Evolutionary conservation across 2,797 vertebrate genomes (phyloP), one percentile per base, ranked within the genome.

Genomic region (Lycodopsis pacificus): DNA sequence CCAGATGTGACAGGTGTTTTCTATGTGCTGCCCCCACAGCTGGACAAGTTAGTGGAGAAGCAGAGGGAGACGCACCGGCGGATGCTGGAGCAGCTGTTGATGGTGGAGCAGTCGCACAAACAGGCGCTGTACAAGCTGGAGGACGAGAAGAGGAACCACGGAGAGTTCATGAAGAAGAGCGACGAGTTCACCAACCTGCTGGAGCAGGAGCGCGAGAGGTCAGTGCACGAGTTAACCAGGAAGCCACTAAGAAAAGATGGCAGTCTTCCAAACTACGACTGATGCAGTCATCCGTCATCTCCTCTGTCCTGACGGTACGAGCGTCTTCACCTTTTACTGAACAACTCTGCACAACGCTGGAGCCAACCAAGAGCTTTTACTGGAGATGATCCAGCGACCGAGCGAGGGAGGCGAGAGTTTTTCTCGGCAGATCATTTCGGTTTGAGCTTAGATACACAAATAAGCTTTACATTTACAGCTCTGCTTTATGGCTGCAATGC

Each of bases 201-300:
- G 92, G 97, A 99, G 94, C 96, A 98, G 91, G 97, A 99, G 89
- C 93, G 96, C 7, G 96, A 97, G 94, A 96, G 97, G 97, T 99
- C 94, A 95, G 96, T 65, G 49, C 0, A 2, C 0, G 2, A 22
- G 17, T 27, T 4, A 25, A 48, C 2, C 1, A 73, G 40, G 19
- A 2, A 54, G 40, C 12, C 19, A 1, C 36, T 1, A 46, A 67
- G 44, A 65, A 38, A 17, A 56, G 54, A 46, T 58, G 40, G 8
- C 36, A 38, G 36, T 38, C 36, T 38, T 10, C 36, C 36, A 38
- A 79, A 38, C 68, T 30, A 74, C 20, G 44, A 44, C 17, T 36
- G 58, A 70, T 58, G 34, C 58, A 11, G 67, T 65, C 66, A 73
- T 72, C 79, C 42, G 73, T 81, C 64, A 76, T 62, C 64, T 77